These are phyloP conservation scores for Gisinianus flammeolus DNA, from an alignment of 2,888 invertebrate species.

Conservation along the genomic window DNA sequence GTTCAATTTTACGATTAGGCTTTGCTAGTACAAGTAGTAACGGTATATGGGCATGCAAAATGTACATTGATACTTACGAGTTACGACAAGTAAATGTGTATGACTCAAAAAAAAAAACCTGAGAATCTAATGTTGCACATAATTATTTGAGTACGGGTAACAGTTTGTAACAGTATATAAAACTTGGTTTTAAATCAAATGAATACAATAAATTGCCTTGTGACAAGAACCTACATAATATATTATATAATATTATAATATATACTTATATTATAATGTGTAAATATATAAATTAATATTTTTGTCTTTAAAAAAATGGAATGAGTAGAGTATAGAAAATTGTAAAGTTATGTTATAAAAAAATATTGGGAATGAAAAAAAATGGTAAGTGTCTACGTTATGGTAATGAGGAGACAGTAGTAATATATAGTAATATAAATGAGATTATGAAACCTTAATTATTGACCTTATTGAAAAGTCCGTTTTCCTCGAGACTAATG, in stretches of 20 bases:
- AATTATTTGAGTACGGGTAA: conserved; percentile 15
- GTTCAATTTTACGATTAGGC: not conserved
- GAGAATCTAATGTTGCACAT: conserved; percentile 33
- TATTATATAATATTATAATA: not conserved
- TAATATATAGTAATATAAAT: conserved; percentile 14
- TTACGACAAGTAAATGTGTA: not conserved
- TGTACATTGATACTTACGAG: not conserved
- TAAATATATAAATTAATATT: not conserved
- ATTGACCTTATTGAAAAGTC: conserved; percentile 72
- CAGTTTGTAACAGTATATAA: conserved; percentile 11
- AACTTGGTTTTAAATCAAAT: conserved; percentile 3
- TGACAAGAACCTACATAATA: not conserved
- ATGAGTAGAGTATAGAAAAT: not conserved
- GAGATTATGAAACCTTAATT: not conserved
- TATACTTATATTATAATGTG: not conserved
- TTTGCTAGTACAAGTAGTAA: not conserved
- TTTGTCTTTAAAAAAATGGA: not conserved
- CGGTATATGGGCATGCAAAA: conserved; percentile 1
- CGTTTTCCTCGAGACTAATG: conserved; percentile 84
- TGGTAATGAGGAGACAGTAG: not conserved
- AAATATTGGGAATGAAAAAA: not conserved
- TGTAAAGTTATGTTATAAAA: conserved; percentile 41
- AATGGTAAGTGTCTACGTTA: not conserved
- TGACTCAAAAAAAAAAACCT: not conserved
- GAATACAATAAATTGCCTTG: conserved; percentile 1